Conservation (phyloP, 2,797 vertebrate genomes). For the Tympanoctomys barrerae region DNA sequence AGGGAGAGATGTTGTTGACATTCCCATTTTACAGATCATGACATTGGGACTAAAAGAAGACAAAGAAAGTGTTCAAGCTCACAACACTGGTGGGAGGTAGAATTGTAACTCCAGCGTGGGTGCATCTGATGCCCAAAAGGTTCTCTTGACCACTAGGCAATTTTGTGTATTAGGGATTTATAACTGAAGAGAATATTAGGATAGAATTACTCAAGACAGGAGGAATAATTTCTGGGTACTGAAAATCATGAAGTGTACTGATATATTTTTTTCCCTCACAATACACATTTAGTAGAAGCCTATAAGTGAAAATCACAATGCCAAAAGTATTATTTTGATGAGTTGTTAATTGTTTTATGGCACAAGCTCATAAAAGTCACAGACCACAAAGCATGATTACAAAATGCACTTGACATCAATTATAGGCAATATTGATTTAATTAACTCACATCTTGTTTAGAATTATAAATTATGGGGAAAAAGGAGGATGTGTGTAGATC, state of each 20-base stretch:
- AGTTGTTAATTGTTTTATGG: constrained; percentile 80
- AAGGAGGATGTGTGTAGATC: not conserved
- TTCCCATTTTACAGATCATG: not conserved
- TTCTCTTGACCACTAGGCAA: not conserved
- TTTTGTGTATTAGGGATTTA: constrained; percentile 21
- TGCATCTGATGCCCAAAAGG: not conserved
- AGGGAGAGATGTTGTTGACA: not conserved
- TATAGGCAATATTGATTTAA: constrained; percentile 75
- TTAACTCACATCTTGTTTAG: constrained; percentile 73
- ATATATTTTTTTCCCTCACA: constrained; percentile 33
- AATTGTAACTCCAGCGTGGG: not conserved
- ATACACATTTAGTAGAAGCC: not conserved
- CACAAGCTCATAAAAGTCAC: constrained; percentile 76
- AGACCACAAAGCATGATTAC: constrained; percentile 79
- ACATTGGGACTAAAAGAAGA: not conserved
- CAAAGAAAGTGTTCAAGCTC: not conserved
- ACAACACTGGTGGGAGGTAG: not conserved
- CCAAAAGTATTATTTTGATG: constrained; percentile 78
- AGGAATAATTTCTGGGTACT: constrained; percentile 34
- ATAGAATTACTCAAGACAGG: not conserved
- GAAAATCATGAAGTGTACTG: constrained; percentile 63
- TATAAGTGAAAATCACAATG: constrained; percentile 64
- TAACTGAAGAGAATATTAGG: constrained; percentile 42
- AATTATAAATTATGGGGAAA: constrained; percentile 63
- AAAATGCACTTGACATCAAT: constrained; percentile 80